These are phyloP conservation scores for Acanthurus leucopareius DNA, from an alignment of 2,797 vertebrate species.

Conservation along the genomic window DNA sequence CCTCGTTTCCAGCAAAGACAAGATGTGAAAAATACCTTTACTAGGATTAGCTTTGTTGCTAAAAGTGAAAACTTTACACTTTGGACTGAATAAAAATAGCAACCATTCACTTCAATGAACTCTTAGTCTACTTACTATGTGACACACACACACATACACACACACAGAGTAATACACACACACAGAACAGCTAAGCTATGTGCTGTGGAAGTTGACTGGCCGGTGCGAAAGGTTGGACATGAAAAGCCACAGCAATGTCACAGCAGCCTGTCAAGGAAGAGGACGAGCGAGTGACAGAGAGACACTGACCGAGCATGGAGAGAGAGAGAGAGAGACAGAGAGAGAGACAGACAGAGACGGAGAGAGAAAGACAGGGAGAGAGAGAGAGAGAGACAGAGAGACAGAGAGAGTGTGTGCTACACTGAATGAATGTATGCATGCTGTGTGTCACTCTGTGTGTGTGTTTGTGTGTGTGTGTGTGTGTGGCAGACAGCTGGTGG, in stretches of 20 bases:
- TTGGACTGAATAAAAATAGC: slow-evolving; percentile 27
- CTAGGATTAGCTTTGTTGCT: not conserved
- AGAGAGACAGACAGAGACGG: not conserved
- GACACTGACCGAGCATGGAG: slow-evolving; percentile 25
- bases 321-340: slow-evolving; percentile 20
- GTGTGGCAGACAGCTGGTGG: slow-evolving; percentile 18
- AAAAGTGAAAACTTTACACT: not conserved
- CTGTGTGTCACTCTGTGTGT: slow-evolving; percentile 14
- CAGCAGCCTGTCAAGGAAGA: slow-evolving; percentile 76
- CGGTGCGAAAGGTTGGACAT: slow-evolving; percentile 79
- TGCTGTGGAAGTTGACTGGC: slow-evolving; percentile 73
- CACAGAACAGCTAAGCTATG: slow-evolving; percentile 47
- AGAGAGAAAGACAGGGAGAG: too few relatives aligned
- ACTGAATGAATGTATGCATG: slow-evolving; percentile 10
- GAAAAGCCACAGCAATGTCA: slow-evolving; percentile 81
- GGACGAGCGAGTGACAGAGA: slow-evolving; percentile 56
- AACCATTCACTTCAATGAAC: not conserved
- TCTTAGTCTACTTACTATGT: not conserved
- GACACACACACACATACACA: slow-evolving; percentile 34
- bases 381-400: too few relatives aligned
- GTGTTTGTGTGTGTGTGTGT: slow-evolving; percentile 32
- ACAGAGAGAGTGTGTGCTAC: not conserved
- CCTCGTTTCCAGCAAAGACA: too few relatives aligned
- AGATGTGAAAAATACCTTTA: too few relatives aligned
- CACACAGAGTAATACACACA: too few relatives aligned